Evolutionary conservation across 2,797 vertebrate species (phyloP), one percentile per base, ranked within the genome.

Genomic region (Poecile montanus): DNA sequence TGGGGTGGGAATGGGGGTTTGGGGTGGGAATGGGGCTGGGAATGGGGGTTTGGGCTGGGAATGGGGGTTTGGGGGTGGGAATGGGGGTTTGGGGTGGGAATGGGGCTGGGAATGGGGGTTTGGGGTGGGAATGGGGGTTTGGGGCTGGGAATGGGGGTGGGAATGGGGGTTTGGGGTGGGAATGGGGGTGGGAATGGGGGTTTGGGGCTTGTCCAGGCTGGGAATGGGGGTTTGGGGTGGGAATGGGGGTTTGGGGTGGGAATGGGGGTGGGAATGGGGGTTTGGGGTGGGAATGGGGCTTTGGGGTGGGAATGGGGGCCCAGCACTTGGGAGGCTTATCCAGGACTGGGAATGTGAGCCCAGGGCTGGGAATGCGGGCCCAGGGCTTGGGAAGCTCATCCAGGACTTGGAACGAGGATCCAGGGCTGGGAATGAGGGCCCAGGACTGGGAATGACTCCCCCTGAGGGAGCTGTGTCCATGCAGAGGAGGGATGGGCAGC

Each of bases 391-490:
- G 66, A n/a, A 25, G 19, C 36, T 18, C 9, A 3, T 22, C 51
- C 17, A 30, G 26, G 1, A 0, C 5, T 17, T 21, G 74, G 58
- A 51, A 61, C 26, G 21, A 1, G 5, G 1, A 2, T 13, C 51
- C 17, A 30, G 26, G 1, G 1, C 5, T 17, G 27, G 74, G 58
- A 51, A 61, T 45, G 21, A 1, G 5, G 1, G 6, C 8, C 20
- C 34, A 19, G 34, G 10, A 1, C 5, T 10, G 5, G 1, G 30
- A 48, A 11, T 29, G n/a, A 4, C 32, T 5, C 27, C 4, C 7
- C 0, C 13, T n/a, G 12, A 4, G 0, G 0, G 58, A 17, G 29
- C 40, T 1, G 1, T n/a, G 2, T 1, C 62, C 17, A 0, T 18
- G 19, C 9, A 23, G 15, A n/a, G 0, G 4, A 11, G 30, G 74